Base-by-base conservation (phyloP, 2,797 vertebrate species). In the Spizella passerina region DNA sequence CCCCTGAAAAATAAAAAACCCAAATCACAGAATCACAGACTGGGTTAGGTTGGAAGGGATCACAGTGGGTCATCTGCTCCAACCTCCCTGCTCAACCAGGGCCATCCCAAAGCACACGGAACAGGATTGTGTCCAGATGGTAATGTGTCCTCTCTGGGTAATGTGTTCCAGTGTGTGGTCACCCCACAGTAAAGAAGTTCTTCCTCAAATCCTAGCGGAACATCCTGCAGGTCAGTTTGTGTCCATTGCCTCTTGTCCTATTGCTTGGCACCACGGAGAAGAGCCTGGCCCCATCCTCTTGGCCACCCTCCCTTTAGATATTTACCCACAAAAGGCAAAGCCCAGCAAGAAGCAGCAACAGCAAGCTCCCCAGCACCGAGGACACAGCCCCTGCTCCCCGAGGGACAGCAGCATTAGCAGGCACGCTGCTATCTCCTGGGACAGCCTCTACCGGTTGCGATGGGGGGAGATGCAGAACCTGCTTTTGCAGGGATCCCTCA, bases 1-100 rank as follows among this genome's bases (percentile, higher is more conserved):
- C 43, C 6, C 1, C 1, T 15, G 36, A 36, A 27, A 64, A 56
- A 49, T 6, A n/a, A 19, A 46, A 50, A 26, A 11, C 1, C 0
- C 10, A 39, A 75, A 61, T 49, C 22, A 36, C 15, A n/a, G 16
- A 53, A 32, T 60, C 29, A 68, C 55, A 53, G n/a, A 21, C 3
- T 22, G 7, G 29, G 14, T 63, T 2, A 19, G 32, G 49, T 26
- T 57, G 32, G 29, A 32, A 44, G 7, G 22, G 6, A 26, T 27
- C 14, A 56, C 19, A 4, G 41, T 26, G 36, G 5, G 3, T 61
- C 18, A 10, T 29, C 11, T 10, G 13, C 3, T 24, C 41, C 56
- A 82, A 18, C 4, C 16, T 69, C 27, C 4, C 15, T 55, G 21
- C 47, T 68, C 30, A 73, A 15, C 5, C 23, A 43, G 20, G 16